phyloP scores from a whole-genome alignment of 2,888 invertebrate species.

The Hemistola chrysoprasaria region DNA sequence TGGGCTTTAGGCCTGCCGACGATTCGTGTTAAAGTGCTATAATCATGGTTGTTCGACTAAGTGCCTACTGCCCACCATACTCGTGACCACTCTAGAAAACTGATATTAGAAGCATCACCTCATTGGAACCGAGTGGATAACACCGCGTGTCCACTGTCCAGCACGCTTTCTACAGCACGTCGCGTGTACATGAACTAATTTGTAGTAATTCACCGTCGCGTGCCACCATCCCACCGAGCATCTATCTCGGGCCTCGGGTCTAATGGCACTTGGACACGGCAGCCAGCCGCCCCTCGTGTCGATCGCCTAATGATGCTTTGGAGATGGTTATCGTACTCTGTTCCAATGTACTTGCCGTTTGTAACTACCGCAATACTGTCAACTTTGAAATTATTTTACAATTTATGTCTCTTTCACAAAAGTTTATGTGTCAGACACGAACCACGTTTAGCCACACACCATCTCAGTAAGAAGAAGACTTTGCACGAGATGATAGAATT shows the following conservation, averaged over 20 bases:
- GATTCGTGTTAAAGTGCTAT: too few relatives aligned
- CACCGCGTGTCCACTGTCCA: slow-evolving; percentile 36
- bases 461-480: too few relatives aligned
- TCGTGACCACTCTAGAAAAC: neutral
- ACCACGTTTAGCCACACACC: too few relatives aligned
- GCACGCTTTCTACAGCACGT: slow-evolving; percentile 60
- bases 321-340: slow-evolving; percentile 22
- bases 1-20: too few relatives aligned
- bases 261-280: slow-evolving; percentile 35
- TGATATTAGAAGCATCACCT: slow-evolving; percentile 13
- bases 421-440: too few relatives aligned
- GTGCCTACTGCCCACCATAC: slow-evolving; percentile 13
- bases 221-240: slow-evolving; percentile 31
- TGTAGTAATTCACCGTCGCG: slow-evolving; percentile 49
- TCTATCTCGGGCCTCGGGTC: slow-evolving; percentile 14
- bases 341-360: slow-evolving; percentile 10
- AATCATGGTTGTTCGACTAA: too few relatives aligned
- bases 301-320: slow-evolving; percentile 26
- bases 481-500: too few relatives aligned
- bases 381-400: too few relatives aligned
- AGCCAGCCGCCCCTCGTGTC: slow-evolving; percentile 28
- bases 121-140: slow-evolving; percentile 23
- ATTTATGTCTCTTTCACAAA: too few relatives aligned
- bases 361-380: too few relatives aligned
- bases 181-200: slow-evolving; percentile 56